phyloP scores from a whole-genome alignment of 2,888 invertebrate species.

The Mesoligia furuncula region DNA sequence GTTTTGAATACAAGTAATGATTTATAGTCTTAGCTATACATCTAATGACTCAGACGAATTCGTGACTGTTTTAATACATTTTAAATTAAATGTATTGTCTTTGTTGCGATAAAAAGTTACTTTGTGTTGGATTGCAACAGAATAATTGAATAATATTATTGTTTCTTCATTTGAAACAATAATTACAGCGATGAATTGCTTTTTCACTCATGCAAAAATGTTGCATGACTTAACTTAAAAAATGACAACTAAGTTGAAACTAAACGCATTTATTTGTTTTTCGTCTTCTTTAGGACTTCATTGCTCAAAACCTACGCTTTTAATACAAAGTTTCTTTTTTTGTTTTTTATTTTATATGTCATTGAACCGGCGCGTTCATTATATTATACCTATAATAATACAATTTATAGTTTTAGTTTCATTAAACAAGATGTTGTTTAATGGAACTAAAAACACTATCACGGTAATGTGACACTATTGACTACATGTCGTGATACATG shows the following conservation, averaged over 20 bases:
- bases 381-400: neutral
- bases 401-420: neutral
- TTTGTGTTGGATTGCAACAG: conserved; percentile 23
- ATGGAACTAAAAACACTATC: neutral
- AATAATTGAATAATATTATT: conserved; percentile 19
- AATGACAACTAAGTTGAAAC: neutral
- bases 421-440: neutral
- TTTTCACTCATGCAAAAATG: neutral
- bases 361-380: neutral
- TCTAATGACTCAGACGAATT: conserved; percentile 41
- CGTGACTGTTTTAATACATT: conserved; percentile 38
- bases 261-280: neutral
- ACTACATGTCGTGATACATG: neutral
- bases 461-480: neutral
- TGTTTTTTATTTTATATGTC: too few species aligned
- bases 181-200: neutral
- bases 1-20: conserved; percentile 37
- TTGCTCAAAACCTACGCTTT: neutral
- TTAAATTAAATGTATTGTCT: conserved; percentile 12
- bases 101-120: conserved; percentile 7
- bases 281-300: neutral
- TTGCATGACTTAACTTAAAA: neutral
- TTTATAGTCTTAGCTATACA: conserved; percentile 19
- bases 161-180: conserved; percentile 32
- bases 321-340: too few species aligned